Evolutionary conservation across 2,113 vertebrate species (phyloP), one percentile per base, ranked within the genome.

Genomic region (Zingel zingel): DNA sequence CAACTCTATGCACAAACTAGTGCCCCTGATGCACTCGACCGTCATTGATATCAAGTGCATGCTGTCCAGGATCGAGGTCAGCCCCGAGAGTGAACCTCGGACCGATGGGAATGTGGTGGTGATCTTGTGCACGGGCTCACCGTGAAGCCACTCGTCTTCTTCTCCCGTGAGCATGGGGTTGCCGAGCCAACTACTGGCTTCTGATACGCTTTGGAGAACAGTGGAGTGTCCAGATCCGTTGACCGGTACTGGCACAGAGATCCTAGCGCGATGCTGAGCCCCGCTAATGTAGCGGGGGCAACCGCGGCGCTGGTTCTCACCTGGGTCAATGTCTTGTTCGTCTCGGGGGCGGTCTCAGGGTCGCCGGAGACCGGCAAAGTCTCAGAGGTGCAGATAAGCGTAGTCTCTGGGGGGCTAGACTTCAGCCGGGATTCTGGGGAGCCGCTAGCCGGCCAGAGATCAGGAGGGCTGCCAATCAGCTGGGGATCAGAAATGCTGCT

Each of bases 271-370:
- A 63, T 63, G 61, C 61, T 4, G 16, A 5, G 58, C 25, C 16
- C 14, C 58, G 58, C 27, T 61, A 6, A 33, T 33, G 58, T 61
- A 61, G 9, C 58, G 2, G 6, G 19, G 3, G 27, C 30, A 36
- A 62, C 8, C 30, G 4, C 5, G 3, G 3, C 15, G 1, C 9
- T 9, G 9, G 5, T 27, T 39, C 10, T 21, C n/a, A 3, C 39
- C 9, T 2, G 10, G 39, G 2, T 8, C 9, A 2, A 9, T 39
- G 9, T 10, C 36, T 43, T 39, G 2, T 1, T 4, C 0, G 8
- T 16, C 39, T n/a, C n/a, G n/a, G n/a, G n/a, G n/a, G n/a, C n/a
- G n/a, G n/a, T n/a, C n/a, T n/a, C n/a, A n/a, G n/a, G n/a, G n/a
- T n/a, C n/a, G n/a, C n/a, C n/a, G n/a, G n/a, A n/a, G n/a, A n/a